A percentile compares a stretch with the other conserved stretches of the same genome.
Evolutionary conservation across 2,113 vertebrate genomes (phyloP).

Genomic region (Zosterops borbonicus): DNA sequence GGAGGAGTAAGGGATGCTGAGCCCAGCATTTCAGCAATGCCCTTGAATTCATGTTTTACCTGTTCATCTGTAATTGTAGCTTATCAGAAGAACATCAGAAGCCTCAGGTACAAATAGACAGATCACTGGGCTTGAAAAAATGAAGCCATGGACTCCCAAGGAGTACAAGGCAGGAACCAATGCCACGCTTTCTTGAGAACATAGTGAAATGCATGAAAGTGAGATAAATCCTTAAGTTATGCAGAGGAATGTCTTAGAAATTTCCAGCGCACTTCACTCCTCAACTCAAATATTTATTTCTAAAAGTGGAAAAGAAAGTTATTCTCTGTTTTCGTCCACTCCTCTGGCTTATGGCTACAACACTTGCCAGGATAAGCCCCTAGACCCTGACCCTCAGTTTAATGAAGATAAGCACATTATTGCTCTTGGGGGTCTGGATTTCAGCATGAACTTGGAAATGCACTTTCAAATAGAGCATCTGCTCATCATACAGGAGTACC

Average conservation of each 20-base stretch:
- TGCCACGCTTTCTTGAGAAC: not conserved
- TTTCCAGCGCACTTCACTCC: not conserved
- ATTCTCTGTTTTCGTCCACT: not conserved
- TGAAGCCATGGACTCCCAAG: not conserved
- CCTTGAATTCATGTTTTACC: conserved; percentile 58
- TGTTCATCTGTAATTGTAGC: conserved; percentile 37
- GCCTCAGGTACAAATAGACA: conserved; percentile 30
- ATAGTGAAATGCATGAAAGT: not conserved
- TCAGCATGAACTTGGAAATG: not conserved
- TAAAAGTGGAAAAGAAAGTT: not conserved
- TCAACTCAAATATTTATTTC: not conserved
- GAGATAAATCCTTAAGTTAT: not conserved
- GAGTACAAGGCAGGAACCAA: not conserved
- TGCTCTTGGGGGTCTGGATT: not conserved
- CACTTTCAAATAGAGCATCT: not conserved
- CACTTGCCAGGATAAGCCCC: not conserved
- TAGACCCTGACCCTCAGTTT: not conserved
- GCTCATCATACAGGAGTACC: not conserved
- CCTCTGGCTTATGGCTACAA: not conserved
- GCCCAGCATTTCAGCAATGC: conserved; percentile 34
- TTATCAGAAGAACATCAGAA: conserved; percentile 65
- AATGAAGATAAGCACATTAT: not conserved
- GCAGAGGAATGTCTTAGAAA: not conserved
- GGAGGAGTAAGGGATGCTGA: conserved; percentile 11
- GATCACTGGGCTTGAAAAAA: conserved; percentile 37